A percentile compares a stretch with the other conserved stretches of the same genome.
Evolutionary conservation across 2,888 invertebrate species (phyloP).

Genomic region (Leptinotarsa peninsularis): DNA sequence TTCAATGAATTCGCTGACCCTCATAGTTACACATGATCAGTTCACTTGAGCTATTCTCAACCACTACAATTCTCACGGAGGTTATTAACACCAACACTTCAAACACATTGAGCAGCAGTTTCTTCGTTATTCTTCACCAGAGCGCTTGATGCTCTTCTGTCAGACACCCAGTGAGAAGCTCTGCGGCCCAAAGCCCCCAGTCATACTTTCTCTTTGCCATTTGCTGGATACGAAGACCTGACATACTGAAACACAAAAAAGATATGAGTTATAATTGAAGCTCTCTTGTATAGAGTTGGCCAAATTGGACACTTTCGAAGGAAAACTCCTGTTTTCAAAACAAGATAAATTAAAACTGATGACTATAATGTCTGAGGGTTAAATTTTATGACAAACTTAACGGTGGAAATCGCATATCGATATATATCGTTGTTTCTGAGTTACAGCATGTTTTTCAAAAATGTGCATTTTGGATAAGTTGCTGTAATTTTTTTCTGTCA

Average conservation of each 20-base stretch:
- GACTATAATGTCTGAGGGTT: no score
- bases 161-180: constrained; percentile 60
- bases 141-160: constrained; percentile 58
- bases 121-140: constrained; percentile 57
- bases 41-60: not conserved
- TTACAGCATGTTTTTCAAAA: no score
- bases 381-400: no score
- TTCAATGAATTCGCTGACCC: not conserved
- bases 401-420: no score
- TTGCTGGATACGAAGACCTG: constrained; percentile 76
- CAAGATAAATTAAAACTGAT: no score
- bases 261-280: not conserved
- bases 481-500: no score
- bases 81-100: constrained; percentile 23
- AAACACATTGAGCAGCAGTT: constrained; percentile 57
- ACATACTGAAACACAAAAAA: constrained; percentile 74
- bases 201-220: constrained; percentile 87
- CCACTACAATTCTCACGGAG: not conserved
- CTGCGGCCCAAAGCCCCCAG: constrained; percentile 70
- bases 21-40: not conserved
- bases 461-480: no score
- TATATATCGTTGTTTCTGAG: no score
- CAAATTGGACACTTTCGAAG: no score
- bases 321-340: no score
- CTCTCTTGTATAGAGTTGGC: no score